Conservation (phyloP, 2,797 vertebrate genomes). For the Cephalopachus bancanus region DNA sequence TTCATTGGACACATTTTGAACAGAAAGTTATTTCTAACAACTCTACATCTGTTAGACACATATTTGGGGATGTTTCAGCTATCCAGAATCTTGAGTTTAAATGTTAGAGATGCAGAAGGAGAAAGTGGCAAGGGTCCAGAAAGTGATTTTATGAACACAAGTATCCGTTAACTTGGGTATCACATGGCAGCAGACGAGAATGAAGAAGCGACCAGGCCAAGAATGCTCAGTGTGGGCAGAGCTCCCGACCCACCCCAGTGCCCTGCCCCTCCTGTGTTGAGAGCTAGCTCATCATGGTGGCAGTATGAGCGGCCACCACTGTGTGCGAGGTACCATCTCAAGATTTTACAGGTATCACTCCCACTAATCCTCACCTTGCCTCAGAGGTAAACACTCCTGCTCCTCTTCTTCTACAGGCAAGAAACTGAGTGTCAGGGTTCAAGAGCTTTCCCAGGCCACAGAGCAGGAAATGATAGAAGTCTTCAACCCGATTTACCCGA, state of each 20-base stretch:
- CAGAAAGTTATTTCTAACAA: not conserved
- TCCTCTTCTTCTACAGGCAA: rapidly evolving
- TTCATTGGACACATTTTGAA: not conserved
- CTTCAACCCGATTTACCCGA: not conserved
- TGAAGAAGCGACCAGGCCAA: rapidly evolving
- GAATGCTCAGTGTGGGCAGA: rapidly evolving
- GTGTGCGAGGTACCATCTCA: not conserved
- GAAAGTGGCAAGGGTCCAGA: not conserved
- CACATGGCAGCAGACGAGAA: rapidly evolving
- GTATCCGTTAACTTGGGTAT: not conserved
- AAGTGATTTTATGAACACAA: not conserved
- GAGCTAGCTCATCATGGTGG: too few species aligned
- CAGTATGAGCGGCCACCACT: too few species aligned
- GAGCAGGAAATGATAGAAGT: rapidly evolving
- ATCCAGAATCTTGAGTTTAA: not conserved
- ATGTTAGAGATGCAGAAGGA: not conserved
- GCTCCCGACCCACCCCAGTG: not conserved
- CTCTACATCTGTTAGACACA: not conserved
- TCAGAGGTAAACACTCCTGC: rapidly evolving
- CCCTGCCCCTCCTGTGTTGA: not conserved
- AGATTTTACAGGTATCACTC: too few species aligned
- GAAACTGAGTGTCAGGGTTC: not conserved
- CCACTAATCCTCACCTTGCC: not conserved
- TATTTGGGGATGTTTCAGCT: not conserved
- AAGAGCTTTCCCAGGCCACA: not conserved